Conservation (phyloP, 2,797 vertebrate species). For the Acrocephalus scirpaceus region DNA sequence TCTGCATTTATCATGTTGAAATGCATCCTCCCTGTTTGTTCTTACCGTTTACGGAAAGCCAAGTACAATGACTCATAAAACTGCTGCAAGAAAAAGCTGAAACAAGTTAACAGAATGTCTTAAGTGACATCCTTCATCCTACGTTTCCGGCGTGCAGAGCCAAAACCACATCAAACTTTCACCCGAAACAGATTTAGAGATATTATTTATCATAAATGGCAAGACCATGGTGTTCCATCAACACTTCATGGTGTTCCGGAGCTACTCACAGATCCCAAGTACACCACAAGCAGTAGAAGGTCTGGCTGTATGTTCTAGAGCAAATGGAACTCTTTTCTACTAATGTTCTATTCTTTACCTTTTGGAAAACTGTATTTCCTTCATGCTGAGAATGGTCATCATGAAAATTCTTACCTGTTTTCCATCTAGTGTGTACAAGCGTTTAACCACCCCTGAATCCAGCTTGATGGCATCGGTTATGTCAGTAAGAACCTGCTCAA, state of each 20-base stretch:
- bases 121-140: background rate
- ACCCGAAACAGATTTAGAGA: background rate
- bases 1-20: background rate
- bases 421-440: conserved; percentile 93
- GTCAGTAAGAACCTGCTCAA: conserved; percentile 96
- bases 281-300: background rate
- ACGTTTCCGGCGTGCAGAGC: background rate
- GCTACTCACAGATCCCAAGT: background rate
- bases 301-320: background rate
- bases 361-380: background rate
- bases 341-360: background rate
- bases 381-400: background rate
- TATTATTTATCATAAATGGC: background rate
- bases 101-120: conserved; percentile 40
- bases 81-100: conserved; percentile 50
- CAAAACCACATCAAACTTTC: background rate
- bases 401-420: conserved; percentile 86
- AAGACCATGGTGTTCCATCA: background rate
- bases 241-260: background rate
- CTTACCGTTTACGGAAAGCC: background rate
- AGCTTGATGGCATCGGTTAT: conserved; percentile 97
- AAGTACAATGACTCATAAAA: conserved; percentile 24
- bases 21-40: background rate
- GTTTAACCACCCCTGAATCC: conserved; percentile 93
- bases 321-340: background rate